Conservation (phyloP, 2,888 invertebrate species). For the Amphipoea lucens region DNA sequence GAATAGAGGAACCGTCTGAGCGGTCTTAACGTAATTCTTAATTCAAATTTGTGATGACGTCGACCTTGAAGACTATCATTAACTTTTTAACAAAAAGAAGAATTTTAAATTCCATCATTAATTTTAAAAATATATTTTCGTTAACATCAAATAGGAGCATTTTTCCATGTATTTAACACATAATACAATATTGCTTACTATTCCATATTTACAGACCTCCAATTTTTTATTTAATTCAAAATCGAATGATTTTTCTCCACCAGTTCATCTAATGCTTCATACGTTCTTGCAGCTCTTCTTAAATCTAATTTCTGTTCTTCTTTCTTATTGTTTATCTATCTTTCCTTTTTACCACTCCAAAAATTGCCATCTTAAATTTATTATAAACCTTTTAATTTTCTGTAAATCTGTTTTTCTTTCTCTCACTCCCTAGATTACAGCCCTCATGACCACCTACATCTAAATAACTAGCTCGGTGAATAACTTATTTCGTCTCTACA, state of each 20-base stretch:
- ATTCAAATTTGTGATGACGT: not conserved
- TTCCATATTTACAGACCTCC: no score
- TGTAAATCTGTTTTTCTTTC: not conserved
- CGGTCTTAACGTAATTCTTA: slow-evolving; percentile 1
- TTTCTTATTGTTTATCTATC: not conserved
- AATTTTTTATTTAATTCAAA: no score
- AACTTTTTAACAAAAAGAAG: not conserved
- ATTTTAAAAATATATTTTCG: no score
- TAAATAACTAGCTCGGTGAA: slow-evolving; percentile 46
- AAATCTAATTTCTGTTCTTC: not conserved
- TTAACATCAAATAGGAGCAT: no score
- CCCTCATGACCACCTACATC: slow-evolving; percentile 36
- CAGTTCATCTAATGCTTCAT: not conserved
- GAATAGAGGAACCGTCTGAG: slow-evolving; percentile 57
- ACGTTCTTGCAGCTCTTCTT: not conserved
- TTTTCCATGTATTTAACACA: no score
- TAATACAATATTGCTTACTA: no score
- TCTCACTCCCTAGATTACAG: not conserved
- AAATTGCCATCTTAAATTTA: not conserved
- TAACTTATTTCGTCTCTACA: slow-evolving; percentile 35
- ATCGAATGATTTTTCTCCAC: not conserved
- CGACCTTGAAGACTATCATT: no score
- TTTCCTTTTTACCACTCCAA: not conserved
- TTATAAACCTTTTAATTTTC: not conserved
- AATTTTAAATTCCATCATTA: not conserved